These are phyloP conservation scores for Drosophila helvetica DNA, from an alignment of 2,888 invertebrate species.

Conservation along the genomic window DNA sequence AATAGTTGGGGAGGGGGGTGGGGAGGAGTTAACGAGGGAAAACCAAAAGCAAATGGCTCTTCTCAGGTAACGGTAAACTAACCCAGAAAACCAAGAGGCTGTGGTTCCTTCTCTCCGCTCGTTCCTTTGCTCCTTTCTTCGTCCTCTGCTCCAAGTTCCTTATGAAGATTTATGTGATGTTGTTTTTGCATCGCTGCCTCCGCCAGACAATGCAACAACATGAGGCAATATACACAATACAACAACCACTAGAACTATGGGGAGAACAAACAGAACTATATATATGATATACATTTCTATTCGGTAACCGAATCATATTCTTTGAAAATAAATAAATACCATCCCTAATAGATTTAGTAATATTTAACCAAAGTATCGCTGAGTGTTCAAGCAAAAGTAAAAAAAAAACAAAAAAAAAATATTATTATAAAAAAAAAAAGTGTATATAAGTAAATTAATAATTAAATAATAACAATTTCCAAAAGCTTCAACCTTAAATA, in stretches of 20 bases:
- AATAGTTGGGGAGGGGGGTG: not conserved
- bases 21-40: conserved; percentile 7
- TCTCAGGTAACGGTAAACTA: conserved; percentile 60
- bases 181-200: conserved; percentile 59
- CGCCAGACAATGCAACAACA: conserved; percentile 51
- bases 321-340: too few relatives aligned
- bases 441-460: too few relatives aligned
- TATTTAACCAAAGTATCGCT: too few relatives aligned
- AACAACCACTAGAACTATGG: conserved; percentile 25
- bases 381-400: too few relatives aligned
- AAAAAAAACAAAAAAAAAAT: too few relatives aligned
- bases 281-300: not conserved
- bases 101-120: conserved; percentile 31
- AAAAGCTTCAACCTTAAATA: too few relatives aligned
- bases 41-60: conserved; percentile 62
- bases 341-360: too few relatives aligned
- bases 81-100: conserved; percentile 46
- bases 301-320: not conserved
- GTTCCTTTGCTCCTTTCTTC: not conserved
- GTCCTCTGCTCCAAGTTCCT: conserved; percentile 58
- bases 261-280: not conserved
- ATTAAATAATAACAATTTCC: too few relatives aligned
- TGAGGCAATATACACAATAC: conserved; percentile 3
- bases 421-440: too few relatives aligned
- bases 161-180: conserved; percentile 72